Percentiles rank a stretch among this genome's conserved stretches.
Evolutionary conservation across 1,140 invertebrate genomes (phyloP).

Genomic region (Hylaeus volcanicus): DNA sequence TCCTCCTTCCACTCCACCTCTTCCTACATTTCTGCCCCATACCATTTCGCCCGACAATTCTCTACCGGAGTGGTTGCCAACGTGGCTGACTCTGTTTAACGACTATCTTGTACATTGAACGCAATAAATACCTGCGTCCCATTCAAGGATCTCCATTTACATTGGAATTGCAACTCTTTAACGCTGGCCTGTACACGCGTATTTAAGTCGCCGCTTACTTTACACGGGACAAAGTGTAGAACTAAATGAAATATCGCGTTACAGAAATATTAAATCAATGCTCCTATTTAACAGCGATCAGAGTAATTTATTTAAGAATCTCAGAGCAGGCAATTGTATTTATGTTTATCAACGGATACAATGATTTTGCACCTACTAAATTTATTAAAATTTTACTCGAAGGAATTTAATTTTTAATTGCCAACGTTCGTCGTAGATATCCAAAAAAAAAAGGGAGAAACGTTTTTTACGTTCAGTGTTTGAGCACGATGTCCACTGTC

Average conservation of each 20-base stretch:
- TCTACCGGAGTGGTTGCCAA: slow-evolving; percentile 64
- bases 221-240: not conserved
- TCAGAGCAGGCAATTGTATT: too few species aligned
- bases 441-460: not conserved
- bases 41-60: slow-evolving; percentile 63
- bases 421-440: too few species aligned
- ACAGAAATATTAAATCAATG: not conserved
- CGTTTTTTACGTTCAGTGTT: slow-evolving; percentile 24
- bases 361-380: too few species aligned
- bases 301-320: too few species aligned
- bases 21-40: slow-evolving; percentile 40
- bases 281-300: too few species aligned
- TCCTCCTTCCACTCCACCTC: slow-evolving; percentile 41
- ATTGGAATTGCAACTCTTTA: slow-evolving; percentile 31
- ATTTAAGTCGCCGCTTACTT: not conserved
- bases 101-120: slow-evolving; percentile 65
- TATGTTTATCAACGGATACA: too few species aligned
- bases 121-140: slow-evolving; percentile 67
- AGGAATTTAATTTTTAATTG: not conserved
- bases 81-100: slow-evolving; percentile 63
- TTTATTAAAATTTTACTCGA: not conserved
- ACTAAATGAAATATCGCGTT: not conserved
- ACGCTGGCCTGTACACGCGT: not conserved
- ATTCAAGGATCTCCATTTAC: slow-evolving; percentile 61
- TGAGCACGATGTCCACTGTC: slow-evolving; percentile 16